Evolutionary conservation across 2,113 vertebrate species (phyloP).

Genomic region (Malurus cyaneus): DNA sequence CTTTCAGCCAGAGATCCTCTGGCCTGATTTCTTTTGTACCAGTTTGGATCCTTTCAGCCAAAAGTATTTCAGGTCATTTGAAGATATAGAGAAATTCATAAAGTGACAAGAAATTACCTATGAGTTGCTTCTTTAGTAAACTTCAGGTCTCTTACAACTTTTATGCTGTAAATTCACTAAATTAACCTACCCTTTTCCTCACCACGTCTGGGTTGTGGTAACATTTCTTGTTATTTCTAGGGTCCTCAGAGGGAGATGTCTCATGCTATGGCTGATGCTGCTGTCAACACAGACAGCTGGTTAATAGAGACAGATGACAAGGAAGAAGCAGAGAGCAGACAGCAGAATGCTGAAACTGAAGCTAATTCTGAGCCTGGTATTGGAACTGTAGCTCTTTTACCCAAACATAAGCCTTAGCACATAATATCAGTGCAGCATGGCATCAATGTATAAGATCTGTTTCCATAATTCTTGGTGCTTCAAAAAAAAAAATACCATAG

Average conservation of each 20-base stretch:
- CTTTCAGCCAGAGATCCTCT: neutral
- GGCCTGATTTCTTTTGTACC: neutral
- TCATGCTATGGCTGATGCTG: neutral
- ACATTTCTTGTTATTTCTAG: conserved; percentile 31
- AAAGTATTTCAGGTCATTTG: neutral
- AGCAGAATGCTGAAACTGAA: neutral
- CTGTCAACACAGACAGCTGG: conserved; percentile 33
- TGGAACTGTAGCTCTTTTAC: neutral
- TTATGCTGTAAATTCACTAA: neutral
- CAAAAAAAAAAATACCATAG: neutral
- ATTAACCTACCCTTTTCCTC: neutral
- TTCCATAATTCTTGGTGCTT: neutral
- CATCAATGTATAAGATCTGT: neutral
- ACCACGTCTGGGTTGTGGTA: neutral
- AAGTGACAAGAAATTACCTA: neutral
- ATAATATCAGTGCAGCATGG: neutral
- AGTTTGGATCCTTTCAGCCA: neutral
- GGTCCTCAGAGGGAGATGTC: neutral
- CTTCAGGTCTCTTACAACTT: neutral
- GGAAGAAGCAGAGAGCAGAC: neutral
- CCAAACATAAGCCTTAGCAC: neutral
- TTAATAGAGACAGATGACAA: neutral
- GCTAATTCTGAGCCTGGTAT: neutral
- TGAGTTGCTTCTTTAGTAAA: neutral
- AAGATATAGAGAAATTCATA: neutral